Conservation (phyloP, 2,797 vertebrate species). For the Neosilurus hyrtlii region DNA sequence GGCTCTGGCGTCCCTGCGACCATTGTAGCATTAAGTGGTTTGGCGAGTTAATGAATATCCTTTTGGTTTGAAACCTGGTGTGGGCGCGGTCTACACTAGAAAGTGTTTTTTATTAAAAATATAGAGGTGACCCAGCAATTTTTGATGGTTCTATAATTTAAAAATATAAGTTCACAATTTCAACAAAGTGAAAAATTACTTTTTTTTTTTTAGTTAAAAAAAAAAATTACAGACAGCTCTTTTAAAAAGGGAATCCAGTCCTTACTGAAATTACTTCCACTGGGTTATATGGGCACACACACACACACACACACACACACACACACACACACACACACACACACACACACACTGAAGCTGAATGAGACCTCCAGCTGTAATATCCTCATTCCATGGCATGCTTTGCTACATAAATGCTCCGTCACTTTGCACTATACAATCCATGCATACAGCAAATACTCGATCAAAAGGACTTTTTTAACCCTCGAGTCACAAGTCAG, state of each 20-base stretch:
- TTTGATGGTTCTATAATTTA: not conserved
- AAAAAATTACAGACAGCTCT: not conserved
- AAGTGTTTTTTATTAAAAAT: not conserved
- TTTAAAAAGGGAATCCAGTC: constrained; percentile 21
- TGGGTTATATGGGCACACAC: too few relatives aligned
- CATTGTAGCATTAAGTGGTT: too few relatives aligned
- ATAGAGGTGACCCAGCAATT: not conserved
- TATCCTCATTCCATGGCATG: not conserved
- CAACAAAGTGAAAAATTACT: not conserved
- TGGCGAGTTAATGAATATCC: too few relatives aligned
- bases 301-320: too few relatives aligned
- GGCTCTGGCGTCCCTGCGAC: too few relatives aligned
- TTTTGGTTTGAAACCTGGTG: not conserved
- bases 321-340: too few relatives aligned
- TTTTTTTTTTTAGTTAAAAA: not conserved
- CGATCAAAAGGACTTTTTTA: not conserved
- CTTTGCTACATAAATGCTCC: not conserved
- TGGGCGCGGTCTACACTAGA: not conserved
- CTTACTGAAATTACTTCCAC: not conserved
- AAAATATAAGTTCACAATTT: too few relatives aligned
- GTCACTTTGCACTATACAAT: not conserved
- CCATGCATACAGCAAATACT: not conserved
- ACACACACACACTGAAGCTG: not conserved
- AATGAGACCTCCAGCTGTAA: not conserved
- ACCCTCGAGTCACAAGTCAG: not conserved